These are phyloP conservation scores for Urocynchramus pylzowi DNA, from an alignment of 2,113 vertebrate genomes.

Conservation along the genomic window DNA sequence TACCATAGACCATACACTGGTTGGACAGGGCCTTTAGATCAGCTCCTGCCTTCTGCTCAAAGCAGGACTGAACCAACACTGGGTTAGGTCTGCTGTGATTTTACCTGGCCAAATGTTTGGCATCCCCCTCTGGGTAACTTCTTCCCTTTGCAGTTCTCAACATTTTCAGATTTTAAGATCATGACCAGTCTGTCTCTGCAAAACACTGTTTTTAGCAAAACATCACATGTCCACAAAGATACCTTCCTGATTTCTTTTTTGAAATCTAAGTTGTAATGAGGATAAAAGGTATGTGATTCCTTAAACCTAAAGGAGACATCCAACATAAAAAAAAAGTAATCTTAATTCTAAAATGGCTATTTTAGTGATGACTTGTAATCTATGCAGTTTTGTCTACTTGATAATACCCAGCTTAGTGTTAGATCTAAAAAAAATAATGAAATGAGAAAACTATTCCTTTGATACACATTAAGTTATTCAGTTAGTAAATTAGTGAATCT, in stretches of 20 bases:
- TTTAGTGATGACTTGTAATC: neutral
- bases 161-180: neutral
- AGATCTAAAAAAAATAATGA: conserved; percentile 16
- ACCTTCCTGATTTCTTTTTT: neutral
- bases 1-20: neutral
- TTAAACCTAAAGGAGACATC: neutral
- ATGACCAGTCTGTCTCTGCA: neutral
- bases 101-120: neutral
- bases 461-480: conserved; percentile 50
- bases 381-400: neutral
- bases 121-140: neutral
- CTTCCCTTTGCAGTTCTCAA: neutral
- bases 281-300: neutral
- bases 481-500: conserved; percentile 44
- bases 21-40: neutral
- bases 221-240: neutral
- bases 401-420: neutral
- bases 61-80: neutral
- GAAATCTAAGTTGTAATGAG: neutral
- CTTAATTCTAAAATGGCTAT: neutral
- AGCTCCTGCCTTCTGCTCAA: neutral
- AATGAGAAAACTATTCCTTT: conserved; percentile 43
- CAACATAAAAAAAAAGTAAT: neutral
- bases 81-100: neutral
- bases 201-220: neutral